Evolutionary conservation across 64 coral and sea anemone genomes (phyloP).

Genomic region (Pocillopora damicornis): DNA sequence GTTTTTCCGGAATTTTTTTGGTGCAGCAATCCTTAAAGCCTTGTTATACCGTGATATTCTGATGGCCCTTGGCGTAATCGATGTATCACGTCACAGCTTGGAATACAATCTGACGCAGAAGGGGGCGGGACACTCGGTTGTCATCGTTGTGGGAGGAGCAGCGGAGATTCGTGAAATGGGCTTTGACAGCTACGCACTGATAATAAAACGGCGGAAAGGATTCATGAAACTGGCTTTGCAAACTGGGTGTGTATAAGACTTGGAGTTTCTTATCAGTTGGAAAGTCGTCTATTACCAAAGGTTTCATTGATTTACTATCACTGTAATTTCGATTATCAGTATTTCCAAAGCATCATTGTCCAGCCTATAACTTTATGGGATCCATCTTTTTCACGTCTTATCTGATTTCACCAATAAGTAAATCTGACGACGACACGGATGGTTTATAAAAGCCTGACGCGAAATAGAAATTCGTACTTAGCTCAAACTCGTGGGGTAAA

Average conservation of each 20-base stretch:
- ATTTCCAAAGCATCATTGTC: no score
- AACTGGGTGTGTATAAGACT: conserved; percentile 47
- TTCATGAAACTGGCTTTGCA: conserved; percentile 58
- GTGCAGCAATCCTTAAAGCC: not conserved
- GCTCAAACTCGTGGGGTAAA: no score
- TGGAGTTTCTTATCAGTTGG: not conserved
- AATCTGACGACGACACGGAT: no score
- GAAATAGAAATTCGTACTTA: no score
- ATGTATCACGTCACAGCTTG: conserved; percentile 38
- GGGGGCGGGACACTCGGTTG: conserved; percentile 54
- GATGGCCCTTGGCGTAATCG: conserved; percentile 50
- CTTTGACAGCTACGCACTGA: conserved; percentile 32
- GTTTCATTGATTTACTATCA: not conserved
- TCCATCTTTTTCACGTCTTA: no score
- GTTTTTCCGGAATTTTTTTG: no score
- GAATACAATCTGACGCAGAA: conserved; percentile 32
- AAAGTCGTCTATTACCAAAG: not conserved
- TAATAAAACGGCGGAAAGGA: conserved; percentile 50
- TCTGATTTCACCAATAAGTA: no score
- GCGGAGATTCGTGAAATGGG: conserved; percentile 13
- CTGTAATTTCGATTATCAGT: no score
- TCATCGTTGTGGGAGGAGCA: conserved; percentile 54
- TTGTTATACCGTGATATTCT: conserved; percentile 51
- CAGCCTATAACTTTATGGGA: no score
- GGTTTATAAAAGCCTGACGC: no score